Evolutionary conservation across 2,113 vertebrate genomes (phyloP), one percentile per base, ranked within the genome.

Genomic region (Catharus fuscescens): DNA sequence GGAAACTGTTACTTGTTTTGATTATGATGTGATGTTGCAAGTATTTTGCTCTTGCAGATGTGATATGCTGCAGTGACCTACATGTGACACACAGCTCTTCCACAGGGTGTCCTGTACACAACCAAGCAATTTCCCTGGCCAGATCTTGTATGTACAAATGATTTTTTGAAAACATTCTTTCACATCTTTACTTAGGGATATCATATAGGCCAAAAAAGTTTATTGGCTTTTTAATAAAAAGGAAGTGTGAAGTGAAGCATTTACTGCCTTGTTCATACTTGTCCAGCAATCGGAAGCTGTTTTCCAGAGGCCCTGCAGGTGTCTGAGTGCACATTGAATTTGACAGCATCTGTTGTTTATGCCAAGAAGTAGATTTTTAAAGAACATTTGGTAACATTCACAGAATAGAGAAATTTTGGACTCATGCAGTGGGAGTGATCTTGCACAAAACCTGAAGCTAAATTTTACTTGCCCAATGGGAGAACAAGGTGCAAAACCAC

Each of bases 181-280:
- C 87, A 88, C 54, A 56, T 95, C 71, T 88, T 94, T 73, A 73
- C 47, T 93, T 57, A 36, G 32, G 67, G 73, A 67, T 77, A 73
- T 62, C 52, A 73, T 44, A 59, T 40, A 73, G 32, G 62, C 66
- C 50, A 86, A 87, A 88, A 89, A 89, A 6, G 6, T 50, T 90
- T 71, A 40, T 62, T 95, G 32, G 64, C 20, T 64, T 80, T 94
- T 94, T 95, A 93, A 93, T 94, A 90, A 93, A 92, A 90, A 86
- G 56, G 77, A 93, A 90, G 94, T 94, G 85, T 93, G 88, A 95
- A 53, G 71, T 96, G 93, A 97, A 94, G 71, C 90, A 92, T 95
- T 96, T 93, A 94, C 67, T 94, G 79, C 76, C 76, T 90, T 80
- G 32, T 67, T 80, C 88, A 4, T 80, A 60, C 70, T 80, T 93